phyloP scores from a whole-genome alignment of 2,113 vertebrate species.

The Chaetorhynchus papuensis region DNA sequence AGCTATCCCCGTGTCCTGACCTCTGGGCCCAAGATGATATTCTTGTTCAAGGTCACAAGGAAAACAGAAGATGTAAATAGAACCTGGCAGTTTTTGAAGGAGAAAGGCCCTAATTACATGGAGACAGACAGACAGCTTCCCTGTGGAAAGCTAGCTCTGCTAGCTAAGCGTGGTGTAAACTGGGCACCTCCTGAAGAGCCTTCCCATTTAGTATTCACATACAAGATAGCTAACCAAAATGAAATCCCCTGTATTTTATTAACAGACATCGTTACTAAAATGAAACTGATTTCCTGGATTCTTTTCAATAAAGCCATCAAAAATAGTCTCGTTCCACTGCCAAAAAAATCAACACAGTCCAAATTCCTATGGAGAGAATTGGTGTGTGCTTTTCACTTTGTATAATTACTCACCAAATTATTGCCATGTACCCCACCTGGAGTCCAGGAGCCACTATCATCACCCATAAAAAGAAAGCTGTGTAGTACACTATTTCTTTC shows the following conservation, averaged over 20 bases:
- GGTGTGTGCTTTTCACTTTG: conserved; percentile 17
- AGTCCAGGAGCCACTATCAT: neutral
- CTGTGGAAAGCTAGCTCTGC: neutral
- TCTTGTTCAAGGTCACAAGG: neutral
- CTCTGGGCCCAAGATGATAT: neutral
- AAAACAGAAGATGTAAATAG: neutral
- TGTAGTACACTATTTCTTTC: neutral
- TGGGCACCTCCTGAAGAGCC: neutral
- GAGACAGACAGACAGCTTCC: neutral
- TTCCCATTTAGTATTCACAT: neutral
- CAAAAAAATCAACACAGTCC: conserved; percentile 15
- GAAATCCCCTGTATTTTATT: conserved; percentile 26
- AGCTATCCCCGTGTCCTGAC: neutral
- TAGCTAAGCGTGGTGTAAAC: neutral
- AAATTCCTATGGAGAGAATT: conserved; percentile 52
- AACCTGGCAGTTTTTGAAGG: neutral
- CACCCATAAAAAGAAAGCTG: neutral
- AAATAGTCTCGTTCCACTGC: conserved; percentile 55
- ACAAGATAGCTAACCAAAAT: neutral
- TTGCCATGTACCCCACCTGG: neutral
- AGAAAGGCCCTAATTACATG: neutral
- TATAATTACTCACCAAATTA: neutral
- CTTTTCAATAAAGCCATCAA: conserved; percentile 50
- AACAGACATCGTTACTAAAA: conserved; percentile 51
- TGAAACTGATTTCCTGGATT: conserved; percentile 57